Evolutionary conservation across 2,888 invertebrate genomes (phyloP).

Genomic region (Pristionchus japonicus): DNA sequence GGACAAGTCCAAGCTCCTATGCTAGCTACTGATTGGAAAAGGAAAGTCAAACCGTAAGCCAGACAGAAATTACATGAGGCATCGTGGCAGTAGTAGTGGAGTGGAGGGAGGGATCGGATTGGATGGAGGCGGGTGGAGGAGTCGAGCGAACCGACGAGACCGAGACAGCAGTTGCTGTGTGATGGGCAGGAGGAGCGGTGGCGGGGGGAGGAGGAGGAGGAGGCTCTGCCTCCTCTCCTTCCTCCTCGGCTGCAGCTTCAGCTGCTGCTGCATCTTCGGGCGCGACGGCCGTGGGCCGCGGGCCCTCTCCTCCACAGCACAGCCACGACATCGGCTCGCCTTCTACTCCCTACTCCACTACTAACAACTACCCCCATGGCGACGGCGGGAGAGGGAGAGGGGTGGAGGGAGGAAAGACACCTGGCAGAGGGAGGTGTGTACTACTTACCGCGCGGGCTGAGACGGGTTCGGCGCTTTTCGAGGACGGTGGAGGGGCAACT

Average conservation of each 20-base stretch:
- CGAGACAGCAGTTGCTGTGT: no score
- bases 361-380: not conserved
- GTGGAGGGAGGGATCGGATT: no score
- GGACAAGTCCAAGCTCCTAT: no score
- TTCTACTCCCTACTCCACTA: not conserved
- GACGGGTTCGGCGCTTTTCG: not conserved
- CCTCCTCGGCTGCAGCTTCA: not conserved
- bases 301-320: not conserved
- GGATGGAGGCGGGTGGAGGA: no score
- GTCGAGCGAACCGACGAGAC: not conserved
- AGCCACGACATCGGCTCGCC: not conserved
- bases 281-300: not conserved
- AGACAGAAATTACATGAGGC: slow-evolving; percentile 41
- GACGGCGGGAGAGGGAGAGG: not conserved
- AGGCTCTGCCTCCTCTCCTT: not conserved
- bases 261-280: not conserved
- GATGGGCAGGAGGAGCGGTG: not conserved
- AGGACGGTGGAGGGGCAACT: not conserved
- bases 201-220: not conserved
- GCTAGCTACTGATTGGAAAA: not conserved
- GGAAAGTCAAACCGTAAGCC: slow-evolving; percentile 7
- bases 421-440: no score
- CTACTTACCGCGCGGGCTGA: not conserved
- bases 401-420: no score
- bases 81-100: not conserved